phyloP scores from a whole-genome alignment of 2,113 vertebrate genomes.

The Lagenorhynchus albirostris region DNA sequence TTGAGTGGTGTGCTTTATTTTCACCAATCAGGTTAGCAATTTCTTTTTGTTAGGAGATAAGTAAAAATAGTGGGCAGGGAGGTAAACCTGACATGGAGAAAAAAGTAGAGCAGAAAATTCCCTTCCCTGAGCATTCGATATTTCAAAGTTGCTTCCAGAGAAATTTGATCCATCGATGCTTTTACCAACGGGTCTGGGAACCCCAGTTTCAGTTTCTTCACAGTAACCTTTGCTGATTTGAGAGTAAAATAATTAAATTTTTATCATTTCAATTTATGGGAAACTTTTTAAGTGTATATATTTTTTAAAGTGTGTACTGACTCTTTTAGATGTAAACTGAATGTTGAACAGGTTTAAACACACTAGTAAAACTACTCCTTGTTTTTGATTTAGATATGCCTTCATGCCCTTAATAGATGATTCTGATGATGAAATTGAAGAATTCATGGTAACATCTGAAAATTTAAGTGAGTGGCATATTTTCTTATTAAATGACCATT shows the following conservation, averaged over 20 bases:
- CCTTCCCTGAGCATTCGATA: background rate
- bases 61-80: background rate
- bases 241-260: background rate
- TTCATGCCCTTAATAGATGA: constrained; percentile 92
- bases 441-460: constrained; percentile 84
- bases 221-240: background rate
- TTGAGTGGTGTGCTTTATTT: background rate
- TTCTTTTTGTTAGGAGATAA: background rate
- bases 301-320: background rate
- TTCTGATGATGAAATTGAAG: constrained; percentile 91
- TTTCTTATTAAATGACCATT: constrained; percentile 6
- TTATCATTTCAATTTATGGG: background rate
- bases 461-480: constrained; percentile 83
- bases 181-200: background rate
- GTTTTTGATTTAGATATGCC: constrained; percentile 83
- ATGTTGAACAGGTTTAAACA: background rate
- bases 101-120: background rate
- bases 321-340: background rate
- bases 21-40: background rate
- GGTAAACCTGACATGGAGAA: too few species aligned
- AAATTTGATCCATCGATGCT: background rate
- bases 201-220: background rate
- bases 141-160: background rate
- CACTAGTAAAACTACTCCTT: background rate
- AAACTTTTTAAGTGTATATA: background rate